Evolutionary conservation across 2,888 invertebrate genomes (phyloP), one percentile per base, ranked within the genome.

Genomic region (Netelia melanura): DNA sequence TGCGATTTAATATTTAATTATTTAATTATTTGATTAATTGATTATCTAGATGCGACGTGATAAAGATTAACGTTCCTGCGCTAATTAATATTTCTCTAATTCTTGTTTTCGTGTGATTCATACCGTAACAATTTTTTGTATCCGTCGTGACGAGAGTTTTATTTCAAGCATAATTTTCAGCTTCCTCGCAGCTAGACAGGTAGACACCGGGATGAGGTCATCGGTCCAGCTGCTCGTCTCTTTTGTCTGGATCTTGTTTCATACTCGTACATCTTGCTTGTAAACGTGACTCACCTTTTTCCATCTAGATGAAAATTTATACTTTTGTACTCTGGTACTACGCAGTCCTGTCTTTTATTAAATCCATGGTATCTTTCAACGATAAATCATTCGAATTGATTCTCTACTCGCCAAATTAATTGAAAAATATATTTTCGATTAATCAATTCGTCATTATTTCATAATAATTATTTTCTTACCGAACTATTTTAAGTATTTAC

Each of bases 201-300:
- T 70, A 79, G 70, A 23, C 21, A 25, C 48, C 5, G 25, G 71
- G 78, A 56, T 87, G 86, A 87, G 89, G 87, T 89, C 88, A 87
- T 81, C 86, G 85, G 84, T 83, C 84, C 88, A 86, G 84, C 86
- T 89, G 87, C 86, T 86, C 83, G 64, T 86, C 87, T 83, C 75
- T 86, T 81, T 76, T 83, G 77, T 84, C n/a, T 72, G 71, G 64
- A 64, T 81, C 76, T 78, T 58, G 5, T 58, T 21, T 10, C 17
- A 21, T 58, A 58, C 58, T 1, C 58, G 5, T 17, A 17, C 3
- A 58, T 21, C 17, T 17, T 8, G n/a, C 17, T 9, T 9, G 58
- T 17, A 17, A 58, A 21, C 17, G 58, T 17, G 56, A n/a, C n/a
- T 58, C 14, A 48, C 48, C 48, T 58, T 58, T 54, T 68, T 30